phyloP scores from a whole-genome alignment of 2,888 invertebrate species.

The Temnothorax unifasciatus region DNA sequence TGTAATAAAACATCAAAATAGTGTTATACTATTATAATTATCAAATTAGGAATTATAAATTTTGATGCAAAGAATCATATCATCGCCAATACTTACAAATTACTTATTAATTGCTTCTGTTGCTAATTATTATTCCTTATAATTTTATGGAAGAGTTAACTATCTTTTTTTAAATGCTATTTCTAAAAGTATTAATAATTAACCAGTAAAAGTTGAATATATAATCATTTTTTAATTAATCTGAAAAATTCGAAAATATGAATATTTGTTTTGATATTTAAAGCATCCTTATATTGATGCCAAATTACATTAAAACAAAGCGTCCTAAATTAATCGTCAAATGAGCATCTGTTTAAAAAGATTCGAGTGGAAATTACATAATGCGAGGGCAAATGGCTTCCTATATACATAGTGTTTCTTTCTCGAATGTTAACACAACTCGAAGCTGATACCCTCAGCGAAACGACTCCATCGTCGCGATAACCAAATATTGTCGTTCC shows the following conservation, averaged over 20 bases:
- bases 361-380: conserved; percentile 45
- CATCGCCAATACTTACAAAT: not conserved
- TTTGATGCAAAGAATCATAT: not conserved
- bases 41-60: conserved; percentile 18
- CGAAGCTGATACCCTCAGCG: conserved; percentile 55
- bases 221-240: conserved; percentile 11
- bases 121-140: not conserved
- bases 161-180: not conserved
- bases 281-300: not conserved
- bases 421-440: conserved; percentile 56
- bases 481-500: conserved; percentile 59
- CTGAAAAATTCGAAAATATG: not conserved
- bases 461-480: conserved; percentile 57
- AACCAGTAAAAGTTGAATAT: not conserved
- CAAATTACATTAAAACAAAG: conserved; percentile 27
- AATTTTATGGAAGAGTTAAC: not conserved
- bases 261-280: not conserved
- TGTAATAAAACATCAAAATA: not conserved
- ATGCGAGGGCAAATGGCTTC: conserved; percentile 46
- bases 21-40: not conserved
- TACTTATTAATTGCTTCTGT: not conserved
- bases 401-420: conserved; percentile 51
- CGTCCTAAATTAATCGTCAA: conserved; percentile 33
- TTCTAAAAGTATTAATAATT: not conserved
- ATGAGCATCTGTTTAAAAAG: conserved; percentile 39